Base-by-base conservation (phyloP, 92 coral and sea anemone genomes). In the Pocillopora grandis region DNA sequence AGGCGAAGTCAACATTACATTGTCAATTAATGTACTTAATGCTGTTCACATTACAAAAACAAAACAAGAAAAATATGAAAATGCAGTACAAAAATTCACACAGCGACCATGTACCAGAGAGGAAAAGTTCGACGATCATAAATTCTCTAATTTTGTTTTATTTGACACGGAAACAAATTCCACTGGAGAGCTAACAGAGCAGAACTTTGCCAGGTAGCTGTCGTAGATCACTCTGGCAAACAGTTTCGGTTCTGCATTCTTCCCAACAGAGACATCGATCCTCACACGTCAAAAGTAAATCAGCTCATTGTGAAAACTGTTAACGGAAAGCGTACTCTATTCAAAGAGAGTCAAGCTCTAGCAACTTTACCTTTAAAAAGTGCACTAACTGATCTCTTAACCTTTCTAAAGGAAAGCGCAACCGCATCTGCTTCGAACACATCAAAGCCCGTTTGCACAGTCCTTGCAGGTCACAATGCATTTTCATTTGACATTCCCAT, bases 141-240 rank as follows among this genome's bases (percentile, higher is more conserved):
- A 66, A 14, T 58, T 52, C 33, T 82, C 83, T 62, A 68, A 83
- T 49, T 60, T 88, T 63, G 66, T 88, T 71, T 70, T 83, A 20
- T 88, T 82, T 83, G 91, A 83, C 63, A 88, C 80, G 23, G 88
- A 82, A 49, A 83, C 91, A 76, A 88, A 82, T 55, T 75, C 84
- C 13, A 83, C 85, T 0, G 88, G 88, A 0, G 82, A 84, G 62
- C 36, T 31, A 27, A 27, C 31, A 27, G 31, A n/a, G 91, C 88
- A 4, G 87, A 87, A 75, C 36, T 81, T 3, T 87, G 90, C 62
- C 87, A 81, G 58, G 36, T 81, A 8, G 66, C 90, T 14, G 90
- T 72, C 1, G 57, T 61, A 23, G 81, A 81, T 36, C 58, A 37
- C 20, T 62, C 76, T 59, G 89, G 71, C 9, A 57, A 42, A 4